These are phyloP conservation scores for Cheilosia variabilis DNA, from an alignment of 2,888 invertebrate species.

Conservation along the genomic window DNA sequence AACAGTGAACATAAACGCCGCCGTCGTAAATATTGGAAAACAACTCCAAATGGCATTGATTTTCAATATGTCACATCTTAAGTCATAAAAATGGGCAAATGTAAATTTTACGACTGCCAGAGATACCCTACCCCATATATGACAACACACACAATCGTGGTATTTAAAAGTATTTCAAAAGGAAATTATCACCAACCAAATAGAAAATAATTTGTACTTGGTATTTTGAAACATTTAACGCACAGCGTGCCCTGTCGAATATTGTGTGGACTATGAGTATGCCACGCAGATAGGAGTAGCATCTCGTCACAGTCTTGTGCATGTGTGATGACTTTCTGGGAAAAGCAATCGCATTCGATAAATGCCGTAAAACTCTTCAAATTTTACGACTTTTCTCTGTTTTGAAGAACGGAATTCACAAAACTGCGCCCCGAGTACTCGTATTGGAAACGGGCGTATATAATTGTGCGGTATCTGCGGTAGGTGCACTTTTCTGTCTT, in stretches of 20 bases:
- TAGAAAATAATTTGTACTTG: slow-evolving; percentile 64
- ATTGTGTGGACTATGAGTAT: neutral
- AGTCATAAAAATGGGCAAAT: slow-evolving; percentile 56
- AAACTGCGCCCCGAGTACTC: slow-evolving; percentile 7
- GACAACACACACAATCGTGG: slow-evolving; percentile 19
- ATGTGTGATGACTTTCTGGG: slow-evolving; percentile 29
- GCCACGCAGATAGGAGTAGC: neutral
- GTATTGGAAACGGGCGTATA: slow-evolving; percentile 24
- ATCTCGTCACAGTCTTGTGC: neutral
- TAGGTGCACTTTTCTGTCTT: slow-evolving; percentile 62
- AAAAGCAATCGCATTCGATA: slow-evolving; percentile 70
- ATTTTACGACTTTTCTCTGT: slow-evolving; percentile 74
- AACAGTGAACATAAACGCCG: neutral
- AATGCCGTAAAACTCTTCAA: slow-evolving; percentile 74
- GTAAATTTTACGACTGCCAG: slow-evolving; percentile 57
- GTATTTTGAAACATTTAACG: slow-evolving; percentile 69
- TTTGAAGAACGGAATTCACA: slow-evolving; percentile 61
- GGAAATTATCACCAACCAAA: slow-evolving; percentile 65
- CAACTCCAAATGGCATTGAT: slow-evolving; percentile 37
- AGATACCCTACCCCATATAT: slow-evolving; percentile 11
- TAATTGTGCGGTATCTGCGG: slow-evolving; percentile 66
- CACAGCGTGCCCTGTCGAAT: slow-evolving; percentile 33
- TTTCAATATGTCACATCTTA: slow-evolving; percentile 41
- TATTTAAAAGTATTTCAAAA: slow-evolving; percentile 68
- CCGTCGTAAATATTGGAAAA: neutral